Base-by-base conservation (phyloP, 2,888 invertebrate species). In the Pseudococcus viburni region DNA sequence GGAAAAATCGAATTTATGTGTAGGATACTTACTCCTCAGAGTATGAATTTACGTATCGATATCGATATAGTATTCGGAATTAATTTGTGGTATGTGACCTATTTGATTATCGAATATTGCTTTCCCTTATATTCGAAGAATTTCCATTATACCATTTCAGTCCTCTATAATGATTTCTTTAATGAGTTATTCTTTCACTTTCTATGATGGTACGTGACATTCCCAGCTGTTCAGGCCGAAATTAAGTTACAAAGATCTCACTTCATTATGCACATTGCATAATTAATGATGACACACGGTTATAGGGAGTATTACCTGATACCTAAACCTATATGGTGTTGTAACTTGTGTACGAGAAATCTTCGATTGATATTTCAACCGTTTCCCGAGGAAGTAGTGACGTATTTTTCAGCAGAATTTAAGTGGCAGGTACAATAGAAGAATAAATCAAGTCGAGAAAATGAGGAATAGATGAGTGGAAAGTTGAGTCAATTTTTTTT, bases 251-350 rank as follows among this genome's bases (percentile, higher is more conserved):
- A 42, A 80, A 73, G 73, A 80, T 80, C 80, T 80, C 80, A 26
- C 80, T 80, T 80, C 33, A 80, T 80, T 80, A 80, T 80, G 80
- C 80, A 80, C 80, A 19, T 80, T 80, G 80, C 80, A 80, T 80
- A 80, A 80, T 80, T 80, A 80, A 80, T 80, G 42, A 42, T 80
- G 80, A 19, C 42, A 80, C 80, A 42, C 33, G n/a, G 11, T 80
- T 80, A 42, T 33, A 42, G 42, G 42, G 42, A 42, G 80, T 80
- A 73, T 73, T 33, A 73, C 33, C 68, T 33, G 26, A 33, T 33
- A 33, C 26, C 26, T 33, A 73, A 33, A 19, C 19, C 19, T 59
- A 59, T 19, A 59, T 19, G 59, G 59, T 59, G 59, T 59, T 59
- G 59, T 59, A 59, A 59, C 9, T 19, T 19, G 6, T 6, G 59